These are phyloP conservation scores for Sminthurides aquaticus DNA, from an alignment of 2,888 invertebrate genomes.

Conservation along the genomic window DNA sequence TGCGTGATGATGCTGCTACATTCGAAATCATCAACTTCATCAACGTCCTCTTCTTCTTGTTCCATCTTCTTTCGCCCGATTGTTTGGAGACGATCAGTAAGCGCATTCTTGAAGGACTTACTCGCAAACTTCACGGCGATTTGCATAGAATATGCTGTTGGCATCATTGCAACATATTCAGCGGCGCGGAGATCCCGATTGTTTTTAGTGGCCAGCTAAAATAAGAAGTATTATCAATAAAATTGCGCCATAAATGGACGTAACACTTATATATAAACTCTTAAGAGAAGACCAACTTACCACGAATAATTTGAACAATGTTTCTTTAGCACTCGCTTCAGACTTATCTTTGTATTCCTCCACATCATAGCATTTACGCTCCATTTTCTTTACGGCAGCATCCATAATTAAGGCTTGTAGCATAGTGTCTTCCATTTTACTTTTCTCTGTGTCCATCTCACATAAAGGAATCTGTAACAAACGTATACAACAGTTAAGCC, in stretches of 20 bases:
- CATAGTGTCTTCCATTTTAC: constrained; percentile 60
- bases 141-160: constrained; percentile 66
- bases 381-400: constrained; percentile 36
- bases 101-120: constrained; percentile 64
- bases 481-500: not conserved
- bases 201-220: constrained; percentile 71
- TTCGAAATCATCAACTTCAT: constrained; percentile 39
- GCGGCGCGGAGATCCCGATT: constrained; percentile 78
- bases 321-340: constrained; percentile 64
- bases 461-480: constrained; percentile 61
- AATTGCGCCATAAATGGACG: not conserved
- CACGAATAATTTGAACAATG: constrained; percentile 82
- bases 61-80: constrained; percentile 49
- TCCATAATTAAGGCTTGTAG: constrained; percentile 34
- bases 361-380: constrained; percentile 42
- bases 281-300: no score
- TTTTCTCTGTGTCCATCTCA: constrained; percentile 69
- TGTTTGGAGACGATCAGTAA: constrained; percentile 68
- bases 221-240: constrained; percentile 39
- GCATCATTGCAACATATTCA: constrained; percentile 75
- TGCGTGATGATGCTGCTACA: constrained; percentile 10
- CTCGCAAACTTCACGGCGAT: constrained; percentile 84
- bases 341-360: constrained; percentile 49
- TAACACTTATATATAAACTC: not conserved
- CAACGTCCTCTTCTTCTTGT: constrained; percentile 36